These are phyloP conservation scores for Himantopus leucocephalus DNA, from an alignment of 2,113 vertebrate species.

Conservation along the genomic window DNA sequence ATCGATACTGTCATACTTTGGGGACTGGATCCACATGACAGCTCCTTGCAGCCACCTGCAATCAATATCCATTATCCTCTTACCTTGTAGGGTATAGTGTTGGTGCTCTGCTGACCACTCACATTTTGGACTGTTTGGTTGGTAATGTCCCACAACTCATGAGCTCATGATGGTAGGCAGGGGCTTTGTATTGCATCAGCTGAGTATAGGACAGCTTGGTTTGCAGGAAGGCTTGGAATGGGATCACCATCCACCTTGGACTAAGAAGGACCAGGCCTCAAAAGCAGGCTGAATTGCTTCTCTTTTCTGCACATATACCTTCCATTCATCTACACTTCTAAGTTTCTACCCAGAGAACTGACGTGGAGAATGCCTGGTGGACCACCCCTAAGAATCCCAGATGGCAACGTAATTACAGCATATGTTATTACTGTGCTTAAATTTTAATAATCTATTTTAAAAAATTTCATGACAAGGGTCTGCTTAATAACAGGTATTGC, in stretches of 20 bases:
- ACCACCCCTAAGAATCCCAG: neutral
- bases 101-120: neutral
- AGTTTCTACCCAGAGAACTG: neutral
- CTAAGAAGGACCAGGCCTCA: neutral
- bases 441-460: neutral
- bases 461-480: neutral
- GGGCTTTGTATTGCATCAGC: neutral
- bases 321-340: neutral
- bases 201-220: neutral
- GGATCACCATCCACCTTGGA: neutral
- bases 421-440: neutral
- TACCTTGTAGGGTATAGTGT: neutral
- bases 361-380: neutral
- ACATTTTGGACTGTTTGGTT: neutral
- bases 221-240: neutral
- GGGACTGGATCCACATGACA: neutral
- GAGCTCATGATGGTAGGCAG: neutral
- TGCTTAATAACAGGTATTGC: neutral
- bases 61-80: neutral
- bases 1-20: neutral
- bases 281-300: neutral
- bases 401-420: neutral
- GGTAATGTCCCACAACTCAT: neutral
- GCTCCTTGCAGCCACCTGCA: neutral
- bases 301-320: neutral